Conservation (phyloP, 2,113 vertebrate genomes). For the Hiodon alosoides region DNA sequence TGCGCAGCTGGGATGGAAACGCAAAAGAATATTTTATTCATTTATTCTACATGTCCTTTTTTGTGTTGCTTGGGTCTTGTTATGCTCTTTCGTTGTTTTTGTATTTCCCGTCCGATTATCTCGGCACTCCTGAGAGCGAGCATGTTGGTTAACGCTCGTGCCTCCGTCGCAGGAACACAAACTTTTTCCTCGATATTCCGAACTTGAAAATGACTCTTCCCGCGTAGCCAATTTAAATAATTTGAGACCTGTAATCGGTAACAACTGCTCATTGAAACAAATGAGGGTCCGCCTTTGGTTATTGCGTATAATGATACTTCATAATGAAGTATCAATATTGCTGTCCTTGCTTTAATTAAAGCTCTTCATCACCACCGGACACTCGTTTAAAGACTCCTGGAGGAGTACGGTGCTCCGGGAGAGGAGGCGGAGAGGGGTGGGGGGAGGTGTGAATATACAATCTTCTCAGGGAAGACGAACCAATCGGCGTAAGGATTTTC, state of each 20-base stretch:
- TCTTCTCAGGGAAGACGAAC: too few species aligned
- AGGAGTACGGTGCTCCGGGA: background rate
- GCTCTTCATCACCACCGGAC: conserved; percentile 67
- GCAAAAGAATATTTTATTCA: conserved; percentile 24
- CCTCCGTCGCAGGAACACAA: conserved; percentile 13
- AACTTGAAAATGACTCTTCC: conserved; percentile 35
- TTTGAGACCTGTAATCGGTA: conserved; percentile 52
- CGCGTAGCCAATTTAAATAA: conserved; percentile 41
- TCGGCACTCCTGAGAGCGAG: background rate
- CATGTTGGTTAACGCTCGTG: conserved; percentile 17
- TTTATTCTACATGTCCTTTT: conserved; percentile 11
- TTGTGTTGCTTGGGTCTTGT: background rate
- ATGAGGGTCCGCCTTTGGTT: conserved; percentile 57
- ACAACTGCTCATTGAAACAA: conserved; percentile 62
- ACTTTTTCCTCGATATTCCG: conserved; percentile 32
- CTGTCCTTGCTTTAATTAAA: conserved; percentile 62
- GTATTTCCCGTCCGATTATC: background rate
- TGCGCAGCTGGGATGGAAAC: conserved; percentile 19
- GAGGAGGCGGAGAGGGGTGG: background rate
- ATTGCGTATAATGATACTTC: conserved; percentile 63
- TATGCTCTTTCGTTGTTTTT: background rate
- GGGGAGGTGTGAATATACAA: background rate
- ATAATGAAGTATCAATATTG: conserved; percentile 70
- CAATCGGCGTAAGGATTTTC: too few species aligned
- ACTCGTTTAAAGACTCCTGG: conserved; percentile 43